Percentiles rank a stretch among this genome's conserved stretches.
Conservation (phyloP, 2,113 vertebrate genomes). For the Callocephalon fimbriatum region DNA sequence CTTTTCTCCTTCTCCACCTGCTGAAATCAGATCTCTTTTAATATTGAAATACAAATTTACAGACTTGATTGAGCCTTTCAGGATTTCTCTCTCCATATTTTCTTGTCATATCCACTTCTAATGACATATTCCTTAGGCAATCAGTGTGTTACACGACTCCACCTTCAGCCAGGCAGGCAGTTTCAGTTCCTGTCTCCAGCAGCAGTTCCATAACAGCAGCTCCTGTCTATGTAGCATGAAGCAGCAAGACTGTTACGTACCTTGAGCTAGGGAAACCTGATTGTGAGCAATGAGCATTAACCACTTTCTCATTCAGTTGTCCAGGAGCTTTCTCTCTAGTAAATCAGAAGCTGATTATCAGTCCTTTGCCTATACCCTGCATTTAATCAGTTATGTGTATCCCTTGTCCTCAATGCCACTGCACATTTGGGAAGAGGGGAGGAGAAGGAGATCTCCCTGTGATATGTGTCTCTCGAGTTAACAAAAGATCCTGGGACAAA, state of each 20-base stretch:
- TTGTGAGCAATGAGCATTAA: not conserved
- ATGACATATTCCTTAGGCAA: not conserved
- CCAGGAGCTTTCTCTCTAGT: not conserved
- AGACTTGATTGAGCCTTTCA: not conserved
- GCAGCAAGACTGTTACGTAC: not conserved
- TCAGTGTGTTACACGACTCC: rapidly evolving
- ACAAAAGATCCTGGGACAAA: not conserved
- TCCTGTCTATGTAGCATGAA: not conserved
- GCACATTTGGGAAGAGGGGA: not conserved
- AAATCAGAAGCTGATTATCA: not conserved
- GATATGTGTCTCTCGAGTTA: not conserved
- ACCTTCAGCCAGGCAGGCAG: not conserved
- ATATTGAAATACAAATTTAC: not conserved
- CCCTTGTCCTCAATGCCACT: not conserved
- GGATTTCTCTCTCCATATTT: not conserved
- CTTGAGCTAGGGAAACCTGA: not conserved
- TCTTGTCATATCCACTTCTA: not conserved
- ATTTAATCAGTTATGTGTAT: not conserved
- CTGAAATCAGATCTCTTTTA: not conserved
- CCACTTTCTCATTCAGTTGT: not conserved
- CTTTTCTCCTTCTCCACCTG: not conserved
- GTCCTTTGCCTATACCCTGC: not conserved
- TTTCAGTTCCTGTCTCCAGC: not conserved
- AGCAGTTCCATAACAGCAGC: not conserved
- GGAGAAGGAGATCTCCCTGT: not conserved